phyloP scores from a whole-genome alignment of 2,888 invertebrate genomes.

The Thereva nobilitata region DNA sequence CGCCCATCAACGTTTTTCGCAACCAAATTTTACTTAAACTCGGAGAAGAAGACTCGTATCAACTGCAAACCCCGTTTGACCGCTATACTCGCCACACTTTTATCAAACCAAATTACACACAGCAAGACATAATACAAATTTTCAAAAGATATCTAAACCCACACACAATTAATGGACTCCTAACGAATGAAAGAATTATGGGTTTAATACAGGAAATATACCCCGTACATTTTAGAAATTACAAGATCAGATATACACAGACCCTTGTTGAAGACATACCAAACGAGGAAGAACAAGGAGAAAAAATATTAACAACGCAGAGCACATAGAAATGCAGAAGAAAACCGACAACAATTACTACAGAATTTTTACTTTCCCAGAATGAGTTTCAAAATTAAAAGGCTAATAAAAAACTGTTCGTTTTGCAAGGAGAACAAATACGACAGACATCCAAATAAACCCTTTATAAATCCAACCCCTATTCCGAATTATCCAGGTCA shows the following conservation, averaged over 20 bases:
- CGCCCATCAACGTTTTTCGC: constrained; percentile 23
- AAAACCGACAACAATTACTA: constrained; percentile 40
- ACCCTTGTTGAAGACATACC: constrained; percentile 5
- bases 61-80: constrained; percentile 26
- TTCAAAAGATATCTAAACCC: constrained; percentile 33
- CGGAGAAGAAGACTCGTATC: constrained; percentile 22
- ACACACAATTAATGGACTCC: constrained; percentile 11
- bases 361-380: constrained; percentile 37
- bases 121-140: constrained; percentile 9
- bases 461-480: constrained; percentile 13
- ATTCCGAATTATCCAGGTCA: constrained; percentile 22
- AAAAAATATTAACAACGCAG: constrained; percentile 27
- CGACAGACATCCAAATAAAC: constrained; percentile 15
- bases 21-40: constrained; percentile 30
- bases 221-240: too few relatives aligned
- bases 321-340: constrained; percentile 33
- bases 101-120: neutral
- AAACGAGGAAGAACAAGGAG: constrained; percentile 15
- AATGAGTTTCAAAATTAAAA: constrained; percentile 27
- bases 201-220: constrained; percentile 25
- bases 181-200: constrained; percentile 17
- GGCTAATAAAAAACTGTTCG: too few relatives aligned
- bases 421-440: too few relatives aligned
- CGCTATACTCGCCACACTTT: constrained; percentile 29
- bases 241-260: constrained; percentile 20